Conservation (phyloP, 2,113 vertebrate species). For the Bos taurus region DNA sequence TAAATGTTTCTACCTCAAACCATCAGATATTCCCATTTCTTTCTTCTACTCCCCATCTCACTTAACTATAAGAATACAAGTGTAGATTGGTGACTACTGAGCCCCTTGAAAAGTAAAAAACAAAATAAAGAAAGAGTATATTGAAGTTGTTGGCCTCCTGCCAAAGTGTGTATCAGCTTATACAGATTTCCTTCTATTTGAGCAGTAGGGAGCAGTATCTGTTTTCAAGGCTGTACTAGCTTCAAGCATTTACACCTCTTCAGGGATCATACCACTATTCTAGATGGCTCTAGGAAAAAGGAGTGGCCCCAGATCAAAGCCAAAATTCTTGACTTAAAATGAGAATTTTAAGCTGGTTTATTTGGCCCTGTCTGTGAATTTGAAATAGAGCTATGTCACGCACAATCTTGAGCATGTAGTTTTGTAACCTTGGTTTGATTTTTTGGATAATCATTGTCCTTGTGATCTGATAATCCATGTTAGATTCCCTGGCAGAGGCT, state of each 20-base stretch:
- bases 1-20: slow-evolving; percentile 28
- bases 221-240: not conserved
- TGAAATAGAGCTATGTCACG: not conserved
- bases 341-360: slow-evolving; percentile 20
- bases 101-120: too few species aligned
- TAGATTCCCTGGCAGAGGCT: not conserved
- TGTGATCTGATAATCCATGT: not conserved
- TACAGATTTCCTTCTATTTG: not conserved
- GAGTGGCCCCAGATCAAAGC: not conserved
- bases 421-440: not conserved
- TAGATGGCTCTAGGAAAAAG: not conserved
- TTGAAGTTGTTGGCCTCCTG: not conserved
- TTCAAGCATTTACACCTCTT: not conserved
- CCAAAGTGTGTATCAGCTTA: not conserved
- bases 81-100: not conserved
- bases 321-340: not conserved
- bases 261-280: not conserved
- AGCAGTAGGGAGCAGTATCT: not conserved
- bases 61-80: not conserved
- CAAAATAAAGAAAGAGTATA: not conserved
- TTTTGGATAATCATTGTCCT: not conserved
- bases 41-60: not conserved
- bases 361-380: not conserved
- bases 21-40: not conserved
- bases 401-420: not conserved